Evolutionary conservation across 2,113 vertebrate species (phyloP).

Genomic region (Oncorhynchus clarkii): DNA sequence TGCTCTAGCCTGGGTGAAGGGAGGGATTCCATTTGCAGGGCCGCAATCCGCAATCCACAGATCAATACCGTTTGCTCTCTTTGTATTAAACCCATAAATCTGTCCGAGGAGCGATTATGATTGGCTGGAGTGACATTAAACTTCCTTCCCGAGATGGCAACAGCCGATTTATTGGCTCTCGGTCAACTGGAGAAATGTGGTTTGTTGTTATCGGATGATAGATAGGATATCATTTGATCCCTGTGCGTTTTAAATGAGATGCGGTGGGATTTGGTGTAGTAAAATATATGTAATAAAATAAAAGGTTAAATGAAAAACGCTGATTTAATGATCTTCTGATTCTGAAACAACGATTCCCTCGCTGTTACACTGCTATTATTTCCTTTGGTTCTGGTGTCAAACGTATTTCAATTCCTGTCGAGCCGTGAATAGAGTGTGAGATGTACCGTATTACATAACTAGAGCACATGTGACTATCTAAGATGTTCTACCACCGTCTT

Average conservation of each 20-base stretch:
- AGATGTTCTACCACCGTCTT: no score
- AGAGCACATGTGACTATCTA: no score
- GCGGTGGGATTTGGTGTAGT: background rate
- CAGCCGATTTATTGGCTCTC: background rate
- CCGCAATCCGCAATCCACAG: slow-evolving; percentile 4
- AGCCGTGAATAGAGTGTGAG: no score
- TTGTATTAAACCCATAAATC: slow-evolving; percentile 35
- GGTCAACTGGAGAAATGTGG: background rate
- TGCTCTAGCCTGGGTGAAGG: background rate
- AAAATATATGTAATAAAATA: background rate
- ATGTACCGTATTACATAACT: no score
- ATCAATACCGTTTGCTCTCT: slow-evolving; percentile 32
- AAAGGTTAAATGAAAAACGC: no score
- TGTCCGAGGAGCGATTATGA: slow-evolving; percentile 6
- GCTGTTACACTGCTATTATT: background rate
- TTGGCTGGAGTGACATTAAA: slow-evolving; percentile 20
- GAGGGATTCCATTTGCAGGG: background rate
- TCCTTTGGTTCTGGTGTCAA: background rate
- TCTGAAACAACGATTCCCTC: background rate
- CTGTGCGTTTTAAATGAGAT: background rate
- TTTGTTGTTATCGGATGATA: background rate
- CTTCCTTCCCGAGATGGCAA: background rate
- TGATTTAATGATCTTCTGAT: background rate
- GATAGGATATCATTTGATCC: background rate
- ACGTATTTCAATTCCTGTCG: no score